Conservation (phyloP, 2,797 vertebrate genomes). For the Galagoides demidoff region DNA sequence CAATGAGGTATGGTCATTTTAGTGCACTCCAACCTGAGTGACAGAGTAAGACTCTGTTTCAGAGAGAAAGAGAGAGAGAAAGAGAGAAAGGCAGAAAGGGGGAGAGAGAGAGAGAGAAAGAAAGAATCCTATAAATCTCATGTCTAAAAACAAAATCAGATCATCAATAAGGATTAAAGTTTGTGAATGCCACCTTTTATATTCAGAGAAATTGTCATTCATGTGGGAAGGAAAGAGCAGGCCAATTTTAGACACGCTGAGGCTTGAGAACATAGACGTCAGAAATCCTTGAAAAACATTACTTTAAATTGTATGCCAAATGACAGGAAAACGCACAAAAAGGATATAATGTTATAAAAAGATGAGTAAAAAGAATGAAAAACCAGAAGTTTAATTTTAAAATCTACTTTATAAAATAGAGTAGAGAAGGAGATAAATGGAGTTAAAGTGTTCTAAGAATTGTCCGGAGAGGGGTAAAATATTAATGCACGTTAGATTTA, state of each 20-base stretch:
- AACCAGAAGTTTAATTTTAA: slow-evolving; percentile 7
- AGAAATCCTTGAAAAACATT: slow-evolving; percentile 37
- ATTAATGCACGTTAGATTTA: neutral
- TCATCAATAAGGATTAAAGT: neutral
- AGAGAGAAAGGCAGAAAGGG: too few species aligned
- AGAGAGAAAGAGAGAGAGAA: neutral
- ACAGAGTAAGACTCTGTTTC: neutral
- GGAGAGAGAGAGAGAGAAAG: neutral
- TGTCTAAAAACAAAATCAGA: slow-evolving; percentile 15
- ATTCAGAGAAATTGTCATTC: neutral
- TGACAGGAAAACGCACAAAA: neutral
- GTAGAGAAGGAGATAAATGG: neutral
- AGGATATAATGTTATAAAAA: neutral
- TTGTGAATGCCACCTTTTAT: neutral
- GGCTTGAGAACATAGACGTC: neutral
- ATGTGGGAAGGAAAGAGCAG: neutral
- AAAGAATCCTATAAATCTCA: neutral
- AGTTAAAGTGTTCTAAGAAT: slow-evolving; percentile 22
- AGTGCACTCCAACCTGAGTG: neutral
- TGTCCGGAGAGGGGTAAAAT: neutral
- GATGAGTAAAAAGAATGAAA: neutral
- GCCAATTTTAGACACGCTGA: slow-evolving; percentile 14
- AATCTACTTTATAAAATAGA: neutral
- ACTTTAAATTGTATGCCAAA: neutral
- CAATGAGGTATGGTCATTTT: neutral